These are phyloP conservation scores for Asbolus verrucosus DNA, from an alignment of 1,140 invertebrate genomes.

Conservation along the genomic window DNA sequence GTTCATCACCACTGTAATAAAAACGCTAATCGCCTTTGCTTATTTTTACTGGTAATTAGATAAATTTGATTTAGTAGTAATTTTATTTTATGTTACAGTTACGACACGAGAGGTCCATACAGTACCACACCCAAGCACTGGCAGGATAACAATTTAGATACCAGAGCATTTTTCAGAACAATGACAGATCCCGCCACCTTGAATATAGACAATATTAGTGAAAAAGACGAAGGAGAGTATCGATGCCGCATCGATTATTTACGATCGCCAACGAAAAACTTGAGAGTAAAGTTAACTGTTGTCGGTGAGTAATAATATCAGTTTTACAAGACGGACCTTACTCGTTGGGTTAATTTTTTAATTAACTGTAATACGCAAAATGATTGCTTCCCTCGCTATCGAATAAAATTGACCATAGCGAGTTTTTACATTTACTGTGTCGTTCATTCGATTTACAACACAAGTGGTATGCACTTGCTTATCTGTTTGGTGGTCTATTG, in stretches of 20 bases:
- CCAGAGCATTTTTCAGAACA: slow-evolving; percentile 70
- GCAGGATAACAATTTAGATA: slow-evolving; percentile 69
- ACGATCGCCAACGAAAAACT: slow-evolving; percentile 77
- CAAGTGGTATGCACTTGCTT: no score
- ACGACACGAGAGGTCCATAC: slow-evolving; percentile 70
- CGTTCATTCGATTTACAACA: no score
- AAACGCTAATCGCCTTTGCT: slow-evolving; percentile 21
- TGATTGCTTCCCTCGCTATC: no score
- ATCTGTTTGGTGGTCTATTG: no score
- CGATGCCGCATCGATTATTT: slow-evolving; percentile 78
- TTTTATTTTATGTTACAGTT: slow-evolving; percentile 66
- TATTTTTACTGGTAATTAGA: slow-evolving; percentile 18
- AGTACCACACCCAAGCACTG: slow-evolving; percentile 69
- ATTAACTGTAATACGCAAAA: no score
- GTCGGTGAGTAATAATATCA: slow-evolving; percentile 72
- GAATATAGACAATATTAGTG: slow-evolving; percentile 73
- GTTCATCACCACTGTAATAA: slow-evolving; percentile 17
- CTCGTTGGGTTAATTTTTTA: no score
- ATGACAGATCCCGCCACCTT: slow-evolving; percentile 73
- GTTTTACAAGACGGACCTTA: no score
- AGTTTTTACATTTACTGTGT: no score
- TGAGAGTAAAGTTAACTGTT: slow-evolving; percentile 75
- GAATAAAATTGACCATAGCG: no score
- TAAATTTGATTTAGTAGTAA: slow-evolving; percentile 32
- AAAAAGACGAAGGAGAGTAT: slow-evolving; percentile 75